Evolutionary conservation across 2,797 vertebrate genomes (phyloP), one percentile per base, ranked within the genome.

Genomic region (Sebastes cheni): DNA sequence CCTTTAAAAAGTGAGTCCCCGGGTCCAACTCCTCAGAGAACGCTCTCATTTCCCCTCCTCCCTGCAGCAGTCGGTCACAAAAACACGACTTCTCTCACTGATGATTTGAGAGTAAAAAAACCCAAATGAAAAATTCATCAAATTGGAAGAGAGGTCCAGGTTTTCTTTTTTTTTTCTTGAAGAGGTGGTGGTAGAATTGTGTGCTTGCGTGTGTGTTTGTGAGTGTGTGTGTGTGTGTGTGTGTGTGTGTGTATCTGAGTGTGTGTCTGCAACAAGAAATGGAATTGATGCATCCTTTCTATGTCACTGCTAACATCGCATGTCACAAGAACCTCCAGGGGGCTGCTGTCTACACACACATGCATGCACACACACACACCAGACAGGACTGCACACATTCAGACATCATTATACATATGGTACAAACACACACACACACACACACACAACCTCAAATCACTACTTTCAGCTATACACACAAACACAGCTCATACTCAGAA

Each of bases 261-360:
- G 82, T 58, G 46, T 39, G 71, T 59, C 29, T 42, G 75, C 30
- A 74, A 71, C 50, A 75, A 71, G 70, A 88, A 87, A 90, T 86
- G 79, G 83, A 79, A 87, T 83, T 85, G 87, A 92, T 90, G 86
- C 90, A 84, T 88, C 78, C 87, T 89, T 92, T 93, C 90, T 92
- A 90, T 93, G 93, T 91, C 91, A 89, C 86, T 89, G 90, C 83
- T 91, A 87, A 92, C 91, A 90, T 89, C 46, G 56, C 82, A 86
- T 86, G 88, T 90, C 81, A 65, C 82, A 23, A 39, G 32, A 86
- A 81, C 80, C 91, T 89, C 86, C 77, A 67, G 88, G 90, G 90
- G 84, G 36, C 81, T 77, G 78, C 50, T 30, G 72, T 66, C 69
- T 29, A 11, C 52, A 65, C 79, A 81, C 73, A 74, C 73, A 34